Evolutionary conservation across 2,113 vertebrate species (phyloP).

Genomic region (Myocastor coypus): DNA sequence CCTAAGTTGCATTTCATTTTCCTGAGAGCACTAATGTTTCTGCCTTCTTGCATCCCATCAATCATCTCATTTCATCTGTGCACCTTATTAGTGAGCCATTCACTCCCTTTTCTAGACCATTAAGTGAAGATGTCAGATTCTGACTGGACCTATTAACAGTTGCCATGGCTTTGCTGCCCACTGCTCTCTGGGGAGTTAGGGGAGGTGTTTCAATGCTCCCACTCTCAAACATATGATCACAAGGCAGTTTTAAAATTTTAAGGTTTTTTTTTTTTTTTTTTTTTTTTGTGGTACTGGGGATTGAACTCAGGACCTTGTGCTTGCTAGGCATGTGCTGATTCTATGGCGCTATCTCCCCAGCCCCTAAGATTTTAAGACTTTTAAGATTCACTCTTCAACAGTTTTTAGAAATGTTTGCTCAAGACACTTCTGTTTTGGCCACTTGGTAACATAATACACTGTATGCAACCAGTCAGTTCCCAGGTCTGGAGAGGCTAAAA

Average conservation of each 20-base stretch:
- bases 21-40: constrained; percentile 15
- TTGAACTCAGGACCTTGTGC: too few relatives aligned
- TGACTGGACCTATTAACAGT: background rate
- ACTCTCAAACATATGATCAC: background rate
- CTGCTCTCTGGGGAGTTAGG: background rate
- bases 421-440: background rate
- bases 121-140: constrained; percentile 59
- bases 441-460: rapidly evolving
- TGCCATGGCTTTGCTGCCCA: background rate
- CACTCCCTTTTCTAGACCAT: constrained; percentile 13
- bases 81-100: constrained; percentile 57
- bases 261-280: too few relatives aligned
- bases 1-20: constrained; percentile 42
- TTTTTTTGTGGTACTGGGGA: too few relatives aligned
- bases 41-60: constrained; percentile 47
- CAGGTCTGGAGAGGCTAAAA: too few relatives aligned
- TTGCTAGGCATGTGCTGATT: too few relatives aligned
- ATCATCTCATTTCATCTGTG: constrained; percentile 41
- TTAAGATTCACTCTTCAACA: background rate
- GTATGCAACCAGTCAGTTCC: background rate
- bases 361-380: background rate
- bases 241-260: background rate
- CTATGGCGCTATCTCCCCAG: too few relatives aligned
- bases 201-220: background rate
- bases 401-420: background rate